phyloP scores from a whole-genome alignment of 1,140 invertebrate species.

The Hesperophylax magnus region DNA sequence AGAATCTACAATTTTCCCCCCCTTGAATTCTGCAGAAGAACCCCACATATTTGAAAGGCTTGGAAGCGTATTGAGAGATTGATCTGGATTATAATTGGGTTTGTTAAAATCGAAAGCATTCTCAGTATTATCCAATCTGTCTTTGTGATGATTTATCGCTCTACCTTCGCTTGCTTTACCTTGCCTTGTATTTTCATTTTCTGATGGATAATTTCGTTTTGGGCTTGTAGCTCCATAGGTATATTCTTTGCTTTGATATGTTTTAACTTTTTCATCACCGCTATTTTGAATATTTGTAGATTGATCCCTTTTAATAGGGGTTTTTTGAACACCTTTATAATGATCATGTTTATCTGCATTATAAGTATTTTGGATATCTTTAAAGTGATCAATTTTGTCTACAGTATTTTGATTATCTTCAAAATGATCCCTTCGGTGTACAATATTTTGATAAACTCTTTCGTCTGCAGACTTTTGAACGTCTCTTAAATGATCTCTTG shows the following conservation, averaged over 20 bases:
- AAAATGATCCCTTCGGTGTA: no score
- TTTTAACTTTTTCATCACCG: no score
- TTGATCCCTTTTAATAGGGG: no score
- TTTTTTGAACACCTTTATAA: no score
- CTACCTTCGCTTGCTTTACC: background rate
- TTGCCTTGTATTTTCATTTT: background rate
- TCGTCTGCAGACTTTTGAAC: no score
- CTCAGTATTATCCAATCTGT: background rate
- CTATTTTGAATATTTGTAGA: no score
- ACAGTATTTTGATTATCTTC: no score
- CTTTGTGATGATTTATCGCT: background rate
- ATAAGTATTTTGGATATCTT: no score
- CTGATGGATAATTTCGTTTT: background rate
- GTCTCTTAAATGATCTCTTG: no score
- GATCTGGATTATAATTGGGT: background rate
- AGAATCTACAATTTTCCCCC: background rate
- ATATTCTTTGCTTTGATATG: background rate
- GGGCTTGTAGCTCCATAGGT: background rate
- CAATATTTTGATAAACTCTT: no score
- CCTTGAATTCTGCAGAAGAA: conserved; percentile 22
- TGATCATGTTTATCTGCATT: no score
- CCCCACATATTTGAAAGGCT: conserved; percentile 48
- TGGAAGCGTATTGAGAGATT: conserved; percentile 21
- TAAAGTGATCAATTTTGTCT: no score
- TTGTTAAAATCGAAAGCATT: background rate